Conservation (phyloP, 2,888 invertebrate species). For the Drepana falcataria region DNA sequence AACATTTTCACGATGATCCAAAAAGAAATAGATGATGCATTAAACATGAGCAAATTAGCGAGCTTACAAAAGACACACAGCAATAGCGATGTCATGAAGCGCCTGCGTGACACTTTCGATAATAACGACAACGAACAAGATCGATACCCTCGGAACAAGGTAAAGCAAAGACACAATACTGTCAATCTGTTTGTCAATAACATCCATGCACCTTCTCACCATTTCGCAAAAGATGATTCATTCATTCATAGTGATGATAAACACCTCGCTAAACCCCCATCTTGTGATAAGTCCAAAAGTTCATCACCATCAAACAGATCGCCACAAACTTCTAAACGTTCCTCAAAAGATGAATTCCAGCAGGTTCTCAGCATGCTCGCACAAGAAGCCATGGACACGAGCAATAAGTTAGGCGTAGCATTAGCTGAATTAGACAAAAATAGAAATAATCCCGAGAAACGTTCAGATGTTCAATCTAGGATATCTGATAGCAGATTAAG, state of each 20-base stretch:
- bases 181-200: conserved; percentile 72
- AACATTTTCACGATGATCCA: conserved; percentile 89
- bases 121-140: conserved; percentile 67
- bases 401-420: conserved; percentile 83
- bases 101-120: conserved; percentile 66
- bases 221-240: conserved; percentile 76
- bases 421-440: conserved; percentile 79
- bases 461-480: conserved; percentile 65
- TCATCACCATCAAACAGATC: conserved; percentile 79
- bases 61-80: conserved; percentile 81
- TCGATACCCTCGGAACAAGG: conserved; percentile 68
- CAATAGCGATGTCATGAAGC: conserved; percentile 78
- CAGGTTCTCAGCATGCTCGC: conserved; percentile 86
- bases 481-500: conserved; percentile 70
- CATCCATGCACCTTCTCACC: conserved; percentile 62
- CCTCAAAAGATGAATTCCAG: conserved; percentile 79
- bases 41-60: conserved; percentile 70
- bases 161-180: conserved; percentile 75
- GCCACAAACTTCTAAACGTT: conserved; percentile 69
- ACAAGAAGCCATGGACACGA: conserved; percentile 86
- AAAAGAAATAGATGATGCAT: conserved; percentile 80
- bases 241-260: conserved; percentile 71
- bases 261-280: conserved; percentile 69
- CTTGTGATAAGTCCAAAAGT: conserved; percentile 74
- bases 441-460: conserved; percentile 59